Conservation (phyloP, 1,140 invertebrate species). For the Aricia agestis region DNA sequence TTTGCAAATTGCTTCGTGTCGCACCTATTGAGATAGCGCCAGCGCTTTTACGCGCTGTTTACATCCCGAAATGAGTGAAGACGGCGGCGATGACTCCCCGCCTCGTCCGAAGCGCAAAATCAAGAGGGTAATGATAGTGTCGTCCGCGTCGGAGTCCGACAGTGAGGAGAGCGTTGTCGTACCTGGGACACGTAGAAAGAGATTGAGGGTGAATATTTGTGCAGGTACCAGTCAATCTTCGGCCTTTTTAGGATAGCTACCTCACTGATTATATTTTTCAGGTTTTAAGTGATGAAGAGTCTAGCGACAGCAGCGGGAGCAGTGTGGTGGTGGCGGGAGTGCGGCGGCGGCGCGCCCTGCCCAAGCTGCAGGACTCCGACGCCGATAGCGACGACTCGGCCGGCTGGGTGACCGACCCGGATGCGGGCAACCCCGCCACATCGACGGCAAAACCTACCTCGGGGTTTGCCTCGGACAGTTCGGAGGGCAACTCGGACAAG, state of each 20-base stretch:
- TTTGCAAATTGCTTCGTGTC: constrained; percentile 69
- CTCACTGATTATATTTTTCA: constrained; percentile 34
- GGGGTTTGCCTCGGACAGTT: constrained; percentile 78
- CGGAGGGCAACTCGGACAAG: constrained; percentile 84
- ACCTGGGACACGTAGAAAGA: constrained; percentile 54
- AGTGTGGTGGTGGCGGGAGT: constrained; percentile 40
- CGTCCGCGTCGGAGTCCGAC: constrained; percentile 57
- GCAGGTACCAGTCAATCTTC: background rate
- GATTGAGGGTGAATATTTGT: constrained; percentile 56
- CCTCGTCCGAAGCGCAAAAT: constrained; percentile 51
- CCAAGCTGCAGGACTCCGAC: constrained; percentile 59
- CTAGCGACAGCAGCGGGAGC: constrained; percentile 53
- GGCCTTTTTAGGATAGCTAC: background rate
- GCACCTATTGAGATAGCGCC: constrained; percentile 44
- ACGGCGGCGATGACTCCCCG: constrained; percentile 55
- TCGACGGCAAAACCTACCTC: constrained; percentile 34
- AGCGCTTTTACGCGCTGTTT: constrained; percentile 37
- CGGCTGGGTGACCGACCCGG: constrained; percentile 38
- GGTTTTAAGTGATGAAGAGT: constrained; percentile 58
- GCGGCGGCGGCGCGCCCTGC: constrained; percentile 43
- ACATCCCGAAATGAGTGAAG: constrained; percentile 59
- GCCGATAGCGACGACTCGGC: constrained; percentile 56
- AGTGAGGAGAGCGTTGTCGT: constrained; percentile 53
- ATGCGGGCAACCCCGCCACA: constrained; percentile 30
- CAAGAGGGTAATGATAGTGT: constrained; percentile 47